Evolutionary conservation across 1,140 invertebrate genomes (phyloP).

Genomic region (Ptiloglossa arizonensis): DNA sequence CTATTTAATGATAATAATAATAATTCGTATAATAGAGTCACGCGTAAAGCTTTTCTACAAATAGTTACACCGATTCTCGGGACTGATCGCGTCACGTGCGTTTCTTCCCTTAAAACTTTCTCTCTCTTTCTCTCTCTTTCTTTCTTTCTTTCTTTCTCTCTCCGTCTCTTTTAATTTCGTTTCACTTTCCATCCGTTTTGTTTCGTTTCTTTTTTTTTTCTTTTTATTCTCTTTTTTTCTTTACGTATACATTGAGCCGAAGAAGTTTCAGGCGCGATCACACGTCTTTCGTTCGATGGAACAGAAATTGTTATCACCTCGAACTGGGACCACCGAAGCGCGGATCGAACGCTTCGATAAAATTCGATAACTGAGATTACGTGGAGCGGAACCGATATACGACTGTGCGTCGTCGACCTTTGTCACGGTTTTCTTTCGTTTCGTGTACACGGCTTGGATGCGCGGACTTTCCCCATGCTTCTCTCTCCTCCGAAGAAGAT

Average conservation of each 20-base stretch:
- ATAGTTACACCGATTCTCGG: slow-evolving; percentile 74
- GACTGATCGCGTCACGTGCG: slow-evolving; percentile 50
- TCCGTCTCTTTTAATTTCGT: not conserved
- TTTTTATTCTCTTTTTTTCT: no score
- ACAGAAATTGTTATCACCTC: slow-evolving; percentile 54
- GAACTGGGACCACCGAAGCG: slow-evolving; percentile 32
- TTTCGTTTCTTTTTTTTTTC: slow-evolving; percentile 27
- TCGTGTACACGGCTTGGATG: not conserved
- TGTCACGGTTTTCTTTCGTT: not conserved
- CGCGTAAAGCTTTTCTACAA: slow-evolving; percentile 79
- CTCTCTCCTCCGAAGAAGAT: not conserved
- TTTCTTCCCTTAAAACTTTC: slow-evolving; percentile 44
- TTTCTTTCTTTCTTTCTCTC: slow-evolving; percentile 40
- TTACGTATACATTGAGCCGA: slow-evolving; percentile 77
- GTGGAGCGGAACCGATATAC: slow-evolving; percentile 60
- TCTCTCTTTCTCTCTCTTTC: slow-evolving; percentile 25
- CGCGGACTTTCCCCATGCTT: not conserved
- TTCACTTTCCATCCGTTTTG: slow-evolving; percentile 35
- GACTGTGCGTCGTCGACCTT: slow-evolving; percentile 7
- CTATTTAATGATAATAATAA: slow-evolving; percentile 49
- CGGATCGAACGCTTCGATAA: slow-evolving; percentile 35
- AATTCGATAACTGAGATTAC: slow-evolving; percentile 58
- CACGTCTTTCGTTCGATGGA: slow-evolving; percentile 69
- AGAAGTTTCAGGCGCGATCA: slow-evolving; percentile 73
- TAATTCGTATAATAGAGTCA: slow-evolving; percentile 62